Evolutionary conservation across 2,888 invertebrate species (phyloP).

Genomic region (Cerastoderma edule): DNA sequence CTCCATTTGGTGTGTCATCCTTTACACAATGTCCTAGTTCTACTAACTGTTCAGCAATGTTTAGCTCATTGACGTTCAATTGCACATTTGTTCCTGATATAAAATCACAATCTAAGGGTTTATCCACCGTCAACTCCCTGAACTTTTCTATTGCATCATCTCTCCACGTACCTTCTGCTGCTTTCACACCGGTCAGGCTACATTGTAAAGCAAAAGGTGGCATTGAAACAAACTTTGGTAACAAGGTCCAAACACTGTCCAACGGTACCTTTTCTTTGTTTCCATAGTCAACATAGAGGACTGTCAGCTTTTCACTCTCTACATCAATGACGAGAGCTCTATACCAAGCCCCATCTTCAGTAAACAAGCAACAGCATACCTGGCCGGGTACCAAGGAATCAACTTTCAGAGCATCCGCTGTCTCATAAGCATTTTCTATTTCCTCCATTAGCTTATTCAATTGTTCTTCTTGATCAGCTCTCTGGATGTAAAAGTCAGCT

Average conservation of each 20-base stretch:
- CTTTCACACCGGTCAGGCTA: constrained; percentile 63
- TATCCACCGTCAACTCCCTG: constrained; percentile 65
- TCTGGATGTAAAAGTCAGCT: constrained; percentile 69
- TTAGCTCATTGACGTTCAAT: constrained; percentile 55
- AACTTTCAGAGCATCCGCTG: constrained; percentile 1
- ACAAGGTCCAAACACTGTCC: constrained; percentile 65
- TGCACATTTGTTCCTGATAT: constrained; percentile 47
- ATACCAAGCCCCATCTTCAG: constrained; percentile 76
- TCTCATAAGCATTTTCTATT: constrained; percentile 37
- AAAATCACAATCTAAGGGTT: constrained; percentile 66
- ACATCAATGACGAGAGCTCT: constrained; percentile 66
- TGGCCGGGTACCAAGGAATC: constrained; percentile 46
- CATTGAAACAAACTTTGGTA: constrained; percentile 62
- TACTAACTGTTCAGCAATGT: constrained; percentile 42
- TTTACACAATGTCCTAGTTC: constrained; percentile 30
- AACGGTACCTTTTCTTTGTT: constrained; percentile 73
- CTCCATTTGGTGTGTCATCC: background rate
- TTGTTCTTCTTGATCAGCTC: constrained; percentile 53
- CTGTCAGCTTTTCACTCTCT: constrained; percentile 47
- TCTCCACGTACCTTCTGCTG: constrained; percentile 67
- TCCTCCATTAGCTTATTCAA: constrained; percentile 60
- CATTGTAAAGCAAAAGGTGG: constrained; percentile 76
- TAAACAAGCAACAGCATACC: constrained; percentile 71
- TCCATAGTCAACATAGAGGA: constrained; percentile 81
- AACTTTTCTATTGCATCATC: constrained; percentile 65